Base-by-base conservation (phyloP, 2,113 vertebrate genomes). In the Corythornis vintsioides region DNA sequence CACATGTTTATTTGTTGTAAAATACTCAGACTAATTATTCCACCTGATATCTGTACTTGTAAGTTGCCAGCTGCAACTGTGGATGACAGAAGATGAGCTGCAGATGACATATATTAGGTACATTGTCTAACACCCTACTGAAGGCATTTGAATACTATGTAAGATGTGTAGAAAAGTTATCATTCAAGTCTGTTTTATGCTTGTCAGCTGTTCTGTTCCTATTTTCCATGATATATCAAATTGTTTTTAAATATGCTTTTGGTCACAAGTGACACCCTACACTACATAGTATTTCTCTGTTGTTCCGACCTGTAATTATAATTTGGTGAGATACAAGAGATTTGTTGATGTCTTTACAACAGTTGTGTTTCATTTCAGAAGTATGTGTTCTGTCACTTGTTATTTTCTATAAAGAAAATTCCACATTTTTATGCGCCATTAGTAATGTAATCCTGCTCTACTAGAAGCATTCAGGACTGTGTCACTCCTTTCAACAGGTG, bases 11-110 rank as follows among this genome's bases (percentile, higher is more conserved):
- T 97, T 98, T 97, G 95, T 96, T 97, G 96, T 96, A 97, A 83
- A 97, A 97, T 97, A 96, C 96, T 93, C 95, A 96, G 95, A 97
- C 97, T 98, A 98, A 98, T 97, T 98, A 98, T 97, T 96, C 97
- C 93, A 97, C 96, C 96, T 97, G 97, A 95, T 97, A 96, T 95
- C 96, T 93, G 53, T 91, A 83, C 91, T 96, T 97, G 87, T 96
- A 97, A 97, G 88, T 97, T 97, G 96, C 96, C 96, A 97, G 91
- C 90, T 96, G 85, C 94, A 93, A 74, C 70, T 80, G 90, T 85
- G 75, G 64, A 64, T 89, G 91, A 87, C 81, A 92, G 83, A 88
- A 61, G 89, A 71, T 35, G 52, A 93, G 52, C n/a, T 29, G 40
- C 3, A 25, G 63, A 87, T 95, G 72, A 90, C 61, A 86, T 48